Percentiles rank a stretch among this genome's conserved stretches.
These are phyloP conservation scores for Prionace glauca DNA, from an alignment of 2,797 vertebrate species.

Conservation along the genomic window DNA sequence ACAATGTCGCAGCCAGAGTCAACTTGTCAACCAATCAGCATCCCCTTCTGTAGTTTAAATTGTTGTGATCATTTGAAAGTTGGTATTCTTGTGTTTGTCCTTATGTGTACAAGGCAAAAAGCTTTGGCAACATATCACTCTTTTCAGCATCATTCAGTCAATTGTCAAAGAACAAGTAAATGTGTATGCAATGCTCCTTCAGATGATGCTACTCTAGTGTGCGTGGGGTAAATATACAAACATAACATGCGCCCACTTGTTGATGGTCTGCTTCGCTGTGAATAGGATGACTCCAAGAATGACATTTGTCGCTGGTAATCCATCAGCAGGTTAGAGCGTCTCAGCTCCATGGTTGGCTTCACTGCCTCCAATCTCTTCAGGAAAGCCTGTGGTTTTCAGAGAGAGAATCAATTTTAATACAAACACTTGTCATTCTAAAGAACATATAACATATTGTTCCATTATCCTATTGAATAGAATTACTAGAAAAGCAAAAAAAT, in stretches of 20 bases:
- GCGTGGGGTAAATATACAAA: constrained; percentile 45
- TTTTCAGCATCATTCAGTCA: not conserved
- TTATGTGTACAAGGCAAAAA: no score
- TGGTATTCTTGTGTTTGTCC: no score
- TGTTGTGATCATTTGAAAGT: no score
- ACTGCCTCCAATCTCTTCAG: constrained; percentile 80
- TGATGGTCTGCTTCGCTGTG: constrained; percentile 51
- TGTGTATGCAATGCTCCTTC: not conserved
- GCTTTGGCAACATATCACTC: no score
- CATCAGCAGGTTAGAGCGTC: constrained; percentile 72
- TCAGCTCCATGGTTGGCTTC: constrained; percentile 78
- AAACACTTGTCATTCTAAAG: not conserved
- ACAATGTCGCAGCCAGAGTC: no score
- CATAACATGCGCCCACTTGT: constrained; percentile 55
- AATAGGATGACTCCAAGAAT: constrained; percentile 53
- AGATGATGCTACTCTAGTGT: not conserved
- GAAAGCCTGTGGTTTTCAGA: constrained; percentile 63
- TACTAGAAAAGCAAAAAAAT: not conserved
- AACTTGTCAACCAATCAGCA: no score
- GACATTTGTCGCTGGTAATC: constrained; percentile 75
- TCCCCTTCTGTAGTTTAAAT: no score
- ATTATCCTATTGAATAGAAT: not conserved
- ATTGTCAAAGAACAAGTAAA: not conserved
- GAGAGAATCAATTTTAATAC: not conserved
- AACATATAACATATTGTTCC: not conserved